Conservation (phyloP, 1,140 invertebrate species). For the Sarcophaga peregrina region DNA sequence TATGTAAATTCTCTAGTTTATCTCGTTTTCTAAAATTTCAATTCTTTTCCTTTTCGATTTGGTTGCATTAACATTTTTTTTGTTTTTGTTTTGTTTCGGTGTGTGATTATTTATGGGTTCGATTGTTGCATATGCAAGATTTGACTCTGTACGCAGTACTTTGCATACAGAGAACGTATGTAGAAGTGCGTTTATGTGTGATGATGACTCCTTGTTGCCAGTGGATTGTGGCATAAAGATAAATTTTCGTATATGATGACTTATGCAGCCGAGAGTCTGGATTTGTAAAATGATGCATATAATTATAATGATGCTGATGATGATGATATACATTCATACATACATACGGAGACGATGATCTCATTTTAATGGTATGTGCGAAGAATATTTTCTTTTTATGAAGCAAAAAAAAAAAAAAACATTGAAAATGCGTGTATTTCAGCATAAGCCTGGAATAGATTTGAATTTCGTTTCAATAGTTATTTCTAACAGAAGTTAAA, state of each 20-base stretch:
- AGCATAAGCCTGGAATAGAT: too few relatives aligned
- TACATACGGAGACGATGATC: neutral
- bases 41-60: neutral
- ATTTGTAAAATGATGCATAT: neutral
- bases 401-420: too few relatives aligned
- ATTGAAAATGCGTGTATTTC: too few relatives aligned
- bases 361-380: slow-evolving; percentile 14
- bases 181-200: neutral
- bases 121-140: neutral
- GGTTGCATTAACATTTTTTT: neutral
- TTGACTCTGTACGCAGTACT: neutral
- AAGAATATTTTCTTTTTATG: neutral
- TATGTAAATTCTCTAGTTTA: neutral
- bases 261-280: neutral
- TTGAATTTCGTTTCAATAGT: too few relatives aligned
- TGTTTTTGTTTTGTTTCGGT: neutral
- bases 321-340: neutral
- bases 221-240: neutral
- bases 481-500: too few relatives aligned
- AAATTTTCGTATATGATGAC: neutral
- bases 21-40: too few relatives aligned
- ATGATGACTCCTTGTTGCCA: neutral
- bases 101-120: slow-evolving; percentile 21
- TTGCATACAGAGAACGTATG: too few relatives aligned
- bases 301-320: slow-evolving; percentile 1